phyloP scores from a whole-genome alignment of 2,113 vertebrate genomes.

The Lophochroa leadbeateri region DNA sequence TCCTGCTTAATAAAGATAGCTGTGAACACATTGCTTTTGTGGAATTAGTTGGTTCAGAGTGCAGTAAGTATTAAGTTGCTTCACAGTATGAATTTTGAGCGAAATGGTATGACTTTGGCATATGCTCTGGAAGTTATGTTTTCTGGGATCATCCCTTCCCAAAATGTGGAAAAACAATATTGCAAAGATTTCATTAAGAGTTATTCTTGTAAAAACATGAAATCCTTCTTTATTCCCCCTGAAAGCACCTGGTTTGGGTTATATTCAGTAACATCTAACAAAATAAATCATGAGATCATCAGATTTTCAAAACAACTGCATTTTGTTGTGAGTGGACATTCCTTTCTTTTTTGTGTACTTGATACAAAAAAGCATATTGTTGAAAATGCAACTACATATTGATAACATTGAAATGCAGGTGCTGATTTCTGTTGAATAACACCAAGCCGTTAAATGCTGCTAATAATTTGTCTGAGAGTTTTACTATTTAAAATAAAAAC shows the following conservation, averaged over 20 bases:
- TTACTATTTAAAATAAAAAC: background rate
- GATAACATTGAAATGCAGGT: background rate
- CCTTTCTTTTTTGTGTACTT: background rate
- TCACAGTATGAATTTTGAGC: background rate
- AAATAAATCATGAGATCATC: background rate
- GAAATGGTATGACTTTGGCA: background rate
- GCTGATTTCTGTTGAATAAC: background rate
- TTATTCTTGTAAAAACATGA: background rate
- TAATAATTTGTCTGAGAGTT: background rate
- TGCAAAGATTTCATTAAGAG: background rate
- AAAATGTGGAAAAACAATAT: background rate
- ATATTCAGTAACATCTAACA: background rate
- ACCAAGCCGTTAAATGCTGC: background rate
- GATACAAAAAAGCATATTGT: background rate
- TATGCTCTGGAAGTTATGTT: background rate
- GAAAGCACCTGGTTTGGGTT: background rate
- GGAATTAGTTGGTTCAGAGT: background rate
- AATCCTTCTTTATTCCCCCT: background rate
- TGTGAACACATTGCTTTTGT: background rate
- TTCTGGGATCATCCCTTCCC: background rate
- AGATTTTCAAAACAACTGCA: background rate
- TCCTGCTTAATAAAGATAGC: background rate
- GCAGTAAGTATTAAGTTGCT: background rate
- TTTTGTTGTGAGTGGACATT: background rate
- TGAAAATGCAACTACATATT: background rate